Conservation (phyloP, 35 echinoderm and acorn worm species). For the Lytechinus variegatus region DNA sequence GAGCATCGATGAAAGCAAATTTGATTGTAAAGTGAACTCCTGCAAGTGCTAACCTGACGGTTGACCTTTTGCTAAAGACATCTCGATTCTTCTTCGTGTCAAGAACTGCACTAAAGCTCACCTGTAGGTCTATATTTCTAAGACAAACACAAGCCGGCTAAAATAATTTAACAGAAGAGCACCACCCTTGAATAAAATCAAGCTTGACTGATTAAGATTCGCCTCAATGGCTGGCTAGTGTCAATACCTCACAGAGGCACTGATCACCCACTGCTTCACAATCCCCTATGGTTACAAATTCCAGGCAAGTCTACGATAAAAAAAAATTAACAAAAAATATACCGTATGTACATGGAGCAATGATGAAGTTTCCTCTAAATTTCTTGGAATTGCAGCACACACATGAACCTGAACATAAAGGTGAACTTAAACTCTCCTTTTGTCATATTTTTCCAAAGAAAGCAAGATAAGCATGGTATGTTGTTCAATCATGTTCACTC, state of each 20-base stretch:
- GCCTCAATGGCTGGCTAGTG: background rate
- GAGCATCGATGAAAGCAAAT: conserved; percentile 5
- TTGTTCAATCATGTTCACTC: background rate
- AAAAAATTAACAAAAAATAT: background rate
- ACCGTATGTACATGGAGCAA: too few relatives aligned
- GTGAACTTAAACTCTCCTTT: too few relatives aligned
- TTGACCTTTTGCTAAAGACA: conserved; percentile 11
- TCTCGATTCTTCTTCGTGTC: background rate
- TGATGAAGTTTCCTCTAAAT: too few relatives aligned
- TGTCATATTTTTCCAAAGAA: too few relatives aligned
- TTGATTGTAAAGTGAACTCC: conserved; percentile 19
- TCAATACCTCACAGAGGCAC: background rate
- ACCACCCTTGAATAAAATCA: background rate
- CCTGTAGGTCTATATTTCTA: background rate
- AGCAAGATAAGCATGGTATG: too few relatives aligned
- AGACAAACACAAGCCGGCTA: background rate
- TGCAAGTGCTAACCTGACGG: background rate
- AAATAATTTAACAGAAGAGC: background rate
- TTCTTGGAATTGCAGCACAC: too few relatives aligned
- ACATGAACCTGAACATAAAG: too few relatives aligned
- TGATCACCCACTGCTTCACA: background rate
- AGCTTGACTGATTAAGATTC: conserved; percentile 18
- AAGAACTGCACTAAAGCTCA: background rate
- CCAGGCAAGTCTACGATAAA: background rate
- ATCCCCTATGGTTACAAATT: background rate